Conservation (phyloP, 2,113 vertebrate species). For the Fregata magnificens region DNA sequence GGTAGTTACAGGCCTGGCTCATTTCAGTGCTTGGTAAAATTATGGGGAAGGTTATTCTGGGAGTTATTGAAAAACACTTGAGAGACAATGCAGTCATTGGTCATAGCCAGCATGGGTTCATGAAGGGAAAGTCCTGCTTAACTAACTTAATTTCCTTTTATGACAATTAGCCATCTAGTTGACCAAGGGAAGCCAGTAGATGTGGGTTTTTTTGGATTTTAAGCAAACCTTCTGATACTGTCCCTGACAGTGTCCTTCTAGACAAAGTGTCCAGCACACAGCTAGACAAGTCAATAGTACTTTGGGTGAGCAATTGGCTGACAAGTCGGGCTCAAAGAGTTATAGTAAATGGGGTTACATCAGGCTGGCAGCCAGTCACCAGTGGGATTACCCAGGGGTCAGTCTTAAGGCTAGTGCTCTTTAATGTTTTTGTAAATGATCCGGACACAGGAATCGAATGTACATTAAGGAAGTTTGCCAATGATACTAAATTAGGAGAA, state of each 20-base stretch:
- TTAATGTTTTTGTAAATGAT: neutral
- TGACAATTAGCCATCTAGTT: neutral
- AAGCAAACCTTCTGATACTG: neutral
- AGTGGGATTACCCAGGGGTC: neutral
- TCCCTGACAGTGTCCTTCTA: neutral
- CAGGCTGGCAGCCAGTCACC: neutral
- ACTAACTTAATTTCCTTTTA: neutral
- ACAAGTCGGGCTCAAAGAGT: neutral
- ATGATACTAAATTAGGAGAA: neutral
- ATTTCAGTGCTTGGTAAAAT: no score
- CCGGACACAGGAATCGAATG: neutral
- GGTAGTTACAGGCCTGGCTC: no score
- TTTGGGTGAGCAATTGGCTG: neutral
- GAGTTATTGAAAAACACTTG: no score
- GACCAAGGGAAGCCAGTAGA: neutral
- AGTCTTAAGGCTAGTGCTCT: neutral
- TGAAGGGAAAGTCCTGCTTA: neutral
- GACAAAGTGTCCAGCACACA: neutral
- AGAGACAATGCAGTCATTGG: no score
- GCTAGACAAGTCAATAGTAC: neutral
- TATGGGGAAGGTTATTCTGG: no score
- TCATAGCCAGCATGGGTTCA: neutral
- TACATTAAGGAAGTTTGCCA: neutral
- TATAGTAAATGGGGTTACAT: neutral
- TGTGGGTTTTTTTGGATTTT: rapidly evolving